Conservation (phyloP, 64 coral and sea anemone species). For the Pocillopora verrucosa region DNA sequence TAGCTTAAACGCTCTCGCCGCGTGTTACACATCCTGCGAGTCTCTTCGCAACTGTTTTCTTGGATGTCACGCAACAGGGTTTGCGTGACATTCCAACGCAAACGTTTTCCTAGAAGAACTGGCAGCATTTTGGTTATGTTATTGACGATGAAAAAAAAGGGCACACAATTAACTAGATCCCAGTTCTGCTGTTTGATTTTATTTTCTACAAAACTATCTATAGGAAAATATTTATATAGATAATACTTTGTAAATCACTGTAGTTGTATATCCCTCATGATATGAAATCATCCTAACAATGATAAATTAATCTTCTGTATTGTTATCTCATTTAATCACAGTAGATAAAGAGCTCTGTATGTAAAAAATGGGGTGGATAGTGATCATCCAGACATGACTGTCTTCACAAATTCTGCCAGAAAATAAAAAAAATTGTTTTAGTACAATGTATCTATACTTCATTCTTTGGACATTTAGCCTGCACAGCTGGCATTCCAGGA, state of each 20-base stretch:
- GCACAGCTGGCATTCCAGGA: not conserved
- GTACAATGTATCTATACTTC: too few relatives aligned
- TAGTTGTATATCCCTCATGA: not conserved
- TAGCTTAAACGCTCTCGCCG: too few relatives aligned
- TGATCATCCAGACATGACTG: constrained; percentile 75
- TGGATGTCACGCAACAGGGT: too few relatives aligned
- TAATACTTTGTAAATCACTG: not conserved
- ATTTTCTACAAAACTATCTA: not conserved
- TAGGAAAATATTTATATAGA: not conserved
- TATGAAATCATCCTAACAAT: not conserved
- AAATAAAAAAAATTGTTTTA: too few relatives aligned
- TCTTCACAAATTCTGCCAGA: constrained; percentile 79
- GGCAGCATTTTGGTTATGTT: not conserved
- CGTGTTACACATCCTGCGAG: too few relatives aligned
- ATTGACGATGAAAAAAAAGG: not conserved
- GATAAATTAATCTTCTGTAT: not conserved
- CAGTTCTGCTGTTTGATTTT: not conserved
- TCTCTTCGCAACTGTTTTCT: too few relatives aligned
- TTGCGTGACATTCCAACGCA: too few relatives aligned
- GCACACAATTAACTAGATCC: not conserved
- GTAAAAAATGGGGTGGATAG: not conserved
- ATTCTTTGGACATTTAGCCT: too few relatives aligned
- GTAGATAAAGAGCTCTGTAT: not conserved
- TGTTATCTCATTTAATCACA: constrained; percentile 21
- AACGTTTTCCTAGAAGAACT: too few relatives aligned